Base-by-base conservation (phyloP, 2,797 vertebrate genomes). In the Brotula barbata region DNA sequence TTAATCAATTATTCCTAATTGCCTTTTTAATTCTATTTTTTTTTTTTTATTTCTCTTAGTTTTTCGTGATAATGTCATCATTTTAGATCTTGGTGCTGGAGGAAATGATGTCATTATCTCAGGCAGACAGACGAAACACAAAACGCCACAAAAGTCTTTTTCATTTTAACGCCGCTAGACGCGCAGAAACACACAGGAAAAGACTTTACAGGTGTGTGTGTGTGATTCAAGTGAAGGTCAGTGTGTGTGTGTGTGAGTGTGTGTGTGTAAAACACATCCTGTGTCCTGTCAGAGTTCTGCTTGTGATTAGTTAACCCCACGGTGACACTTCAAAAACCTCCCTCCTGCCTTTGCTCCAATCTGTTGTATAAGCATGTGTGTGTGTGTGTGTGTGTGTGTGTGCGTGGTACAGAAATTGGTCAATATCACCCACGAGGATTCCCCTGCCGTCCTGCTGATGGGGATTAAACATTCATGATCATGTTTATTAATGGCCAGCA, bases 401-500 rank as follows among this genome's bases (percentile, higher is more conserved):
- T 28, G 25, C 8, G 25, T 28, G 25, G 8, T 28, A 28, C 25
- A n/a, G n/a, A n/a, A 43, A 60, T 76, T 71, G 68, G 75, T 84
- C 80, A 67, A 74, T 84, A 83, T 80, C 64, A 52, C 79, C 62
- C 73, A 75, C 7, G 16, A 81, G 68, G 61, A 57, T 75, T 86
- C 75, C 77, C 80, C 42, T 83, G 82, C 75, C 71, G 46, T 47
- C 80, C 82, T 45, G 43, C 83, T 87, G 87, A 82, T 66, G 31
- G 40, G 59, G 62, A 89, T 91, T 85, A 91, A 90, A 90, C 78
- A 90, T 91, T 92, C 85, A 91, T 89, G 89, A 89, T 86, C 82
- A 89, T 89, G 88, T 89, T 90, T 92, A 90, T 91, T 91, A 90
- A 90, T 91, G 90, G 84, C 75, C 82, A 73, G 82, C 75, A 80